Percentiles rank a stretch among this genome's conserved stretches.
phyloP scores from a whole-genome alignment of 2,888 invertebrate genomes.

The Orthosia cruda region DNA sequence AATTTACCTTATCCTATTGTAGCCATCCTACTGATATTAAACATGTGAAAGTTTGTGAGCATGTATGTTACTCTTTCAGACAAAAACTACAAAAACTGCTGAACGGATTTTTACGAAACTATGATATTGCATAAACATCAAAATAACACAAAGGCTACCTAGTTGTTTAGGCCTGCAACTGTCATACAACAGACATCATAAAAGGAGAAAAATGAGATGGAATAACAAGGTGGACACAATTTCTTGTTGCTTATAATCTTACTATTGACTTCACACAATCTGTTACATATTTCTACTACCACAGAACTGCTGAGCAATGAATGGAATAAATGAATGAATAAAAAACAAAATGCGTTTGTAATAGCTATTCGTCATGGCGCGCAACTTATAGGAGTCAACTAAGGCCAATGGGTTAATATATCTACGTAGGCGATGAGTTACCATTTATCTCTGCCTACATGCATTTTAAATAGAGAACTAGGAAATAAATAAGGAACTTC shows the following conservation, averaged over 20 bases:
- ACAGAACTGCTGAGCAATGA: conserved; percentile 10
- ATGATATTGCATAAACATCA: no score
- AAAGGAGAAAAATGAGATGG: background rate
- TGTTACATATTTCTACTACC: conserved; percentile 21
- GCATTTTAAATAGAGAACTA: conserved; percentile 6
- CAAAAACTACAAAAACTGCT: no score
- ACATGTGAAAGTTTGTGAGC: no score
- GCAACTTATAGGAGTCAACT: conserved; percentile 50
- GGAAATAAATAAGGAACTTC: conserved; percentile 30
- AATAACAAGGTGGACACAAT: background rate
- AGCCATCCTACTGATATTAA: no score
- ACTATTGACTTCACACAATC: conserved; percentile 12
- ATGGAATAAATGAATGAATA: conserved; percentile 33
- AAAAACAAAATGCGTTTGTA: conserved; percentile 43
- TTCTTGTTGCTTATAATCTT: background rate
- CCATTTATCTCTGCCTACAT: conserved; percentile 49
- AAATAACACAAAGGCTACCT: no score
- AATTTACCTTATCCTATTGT: no score
- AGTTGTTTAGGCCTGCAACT: background rate
- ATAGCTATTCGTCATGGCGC: conserved; percentile 44
- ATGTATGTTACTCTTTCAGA: no score
- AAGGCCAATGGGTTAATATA: conserved; percentile 61
- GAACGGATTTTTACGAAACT: no score
- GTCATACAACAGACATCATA: background rate
- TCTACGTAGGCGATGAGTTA: conserved; percentile 57